These are phyloP conservation scores for Dermochelys coriacea DNA, from an alignment of 2,797 vertebrate genomes.

Conservation along the genomic window DNA sequence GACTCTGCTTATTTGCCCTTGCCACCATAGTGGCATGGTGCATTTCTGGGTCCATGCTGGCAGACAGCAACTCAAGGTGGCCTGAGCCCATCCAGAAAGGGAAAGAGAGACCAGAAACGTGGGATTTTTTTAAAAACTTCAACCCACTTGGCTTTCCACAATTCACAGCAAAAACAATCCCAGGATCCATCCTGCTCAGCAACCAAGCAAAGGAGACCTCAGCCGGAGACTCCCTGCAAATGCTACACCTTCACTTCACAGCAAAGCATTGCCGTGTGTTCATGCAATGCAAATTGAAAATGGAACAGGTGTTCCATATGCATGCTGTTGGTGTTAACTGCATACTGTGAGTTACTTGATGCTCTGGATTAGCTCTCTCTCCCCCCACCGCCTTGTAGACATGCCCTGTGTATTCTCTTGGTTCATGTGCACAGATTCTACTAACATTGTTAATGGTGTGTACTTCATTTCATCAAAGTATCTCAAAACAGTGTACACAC, in stretches of 20 bases:
- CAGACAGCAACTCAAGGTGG: background rate
- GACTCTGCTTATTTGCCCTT: background rate
- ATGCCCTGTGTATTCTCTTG: rapidly evolving
- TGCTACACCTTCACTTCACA: background rate
- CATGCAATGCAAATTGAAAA: background rate
- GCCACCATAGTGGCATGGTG: background rate
- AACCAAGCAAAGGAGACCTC: background rate
- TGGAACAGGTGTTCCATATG: background rate
- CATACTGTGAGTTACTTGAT: background rate
- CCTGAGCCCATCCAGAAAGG: background rate
- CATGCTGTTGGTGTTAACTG: background rate
- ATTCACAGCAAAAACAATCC: background rate
- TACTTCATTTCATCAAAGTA: background rate
- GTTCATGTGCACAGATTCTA: background rate
- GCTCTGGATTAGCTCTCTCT: background rate
- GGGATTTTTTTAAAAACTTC: background rate
- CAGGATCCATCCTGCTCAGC: background rate
- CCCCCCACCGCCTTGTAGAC: background rate
- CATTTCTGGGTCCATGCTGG: background rate
- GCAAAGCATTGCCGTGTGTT: background rate
- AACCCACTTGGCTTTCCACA: background rate
- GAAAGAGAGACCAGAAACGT: background rate
- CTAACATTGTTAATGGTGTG: background rate
- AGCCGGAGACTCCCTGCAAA: background rate
- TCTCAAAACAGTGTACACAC: background rate